A percentile compares a stretch with the other conserved stretches of the same genome.
Evolutionary conservation across 2,113 vertebrate genomes (phyloP).

Genomic region (Prunella fulvescens): DNA sequence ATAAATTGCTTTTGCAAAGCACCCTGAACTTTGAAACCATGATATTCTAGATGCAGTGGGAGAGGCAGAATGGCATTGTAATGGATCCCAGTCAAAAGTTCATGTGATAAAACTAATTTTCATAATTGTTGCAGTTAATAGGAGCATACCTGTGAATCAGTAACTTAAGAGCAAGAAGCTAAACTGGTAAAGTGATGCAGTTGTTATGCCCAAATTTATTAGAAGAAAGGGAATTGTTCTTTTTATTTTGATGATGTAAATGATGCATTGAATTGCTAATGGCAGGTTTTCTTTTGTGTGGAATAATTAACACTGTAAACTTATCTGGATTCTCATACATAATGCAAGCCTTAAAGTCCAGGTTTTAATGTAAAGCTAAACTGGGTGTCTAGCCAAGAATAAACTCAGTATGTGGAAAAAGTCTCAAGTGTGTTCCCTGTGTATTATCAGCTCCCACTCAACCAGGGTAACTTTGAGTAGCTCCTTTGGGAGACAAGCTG

Average conservation of each 20-base stretch:
- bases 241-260: conserved; percentile 33
- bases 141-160: background rate
- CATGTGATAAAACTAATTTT: conserved; percentile 24
- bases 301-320: conserved; percentile 71
- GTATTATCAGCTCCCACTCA: background rate
- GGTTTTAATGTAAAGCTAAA: conserved; percentile 38
- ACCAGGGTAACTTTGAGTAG: background rate
- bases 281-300: conserved; percentile 67
- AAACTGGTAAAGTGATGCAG: background rate
- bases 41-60: background rate
- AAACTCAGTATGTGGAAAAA: conserved; percentile 43
- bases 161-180: background rate
- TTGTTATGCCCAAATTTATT: background rate
- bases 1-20: conserved; percentile 18
- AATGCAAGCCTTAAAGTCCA: conserved; percentile 64
- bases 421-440: conserved; percentile 8
- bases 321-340: conserved; percentile 76
- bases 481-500: background rate
- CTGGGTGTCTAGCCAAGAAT: conserved; percentile 24
- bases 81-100: conserved; percentile 53
- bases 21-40: conserved; percentile 39
- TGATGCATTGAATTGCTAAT: conserved; percentile 76
- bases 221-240: conserved; percentile 3
- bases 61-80: conserved; percentile 17
- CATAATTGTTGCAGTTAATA: conserved; percentile 10